Conservation (phyloP, 2,113 vertebrate genomes). For the Globicephala melas region DNA sequence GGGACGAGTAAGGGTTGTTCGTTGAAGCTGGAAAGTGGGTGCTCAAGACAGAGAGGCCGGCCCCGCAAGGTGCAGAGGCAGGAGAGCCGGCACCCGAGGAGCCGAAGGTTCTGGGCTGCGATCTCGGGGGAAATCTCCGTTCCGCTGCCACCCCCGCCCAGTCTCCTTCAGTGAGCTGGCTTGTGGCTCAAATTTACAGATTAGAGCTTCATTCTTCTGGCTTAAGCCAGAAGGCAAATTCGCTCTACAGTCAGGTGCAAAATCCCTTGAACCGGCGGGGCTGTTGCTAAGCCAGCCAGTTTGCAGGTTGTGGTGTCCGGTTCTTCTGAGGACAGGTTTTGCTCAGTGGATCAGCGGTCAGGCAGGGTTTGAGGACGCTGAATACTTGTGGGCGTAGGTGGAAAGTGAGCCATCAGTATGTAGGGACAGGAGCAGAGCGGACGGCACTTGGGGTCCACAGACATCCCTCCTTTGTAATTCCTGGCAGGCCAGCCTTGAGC, state of each 20-base stretch:
- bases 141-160: fast-evolving
- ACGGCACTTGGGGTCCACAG: neutral
- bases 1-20: no score
- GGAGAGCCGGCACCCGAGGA: fast-evolving
- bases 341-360: neutral
- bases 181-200: neutral
- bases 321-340: neutral
- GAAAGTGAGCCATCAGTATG: no score
- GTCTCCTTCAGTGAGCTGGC: neutral
- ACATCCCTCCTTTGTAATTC: neutral
- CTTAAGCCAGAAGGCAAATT: neutral
- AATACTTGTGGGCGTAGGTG: neutral
- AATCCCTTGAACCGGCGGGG: neutral
- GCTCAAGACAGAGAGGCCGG: neutral
- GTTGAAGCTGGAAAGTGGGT: neutral
- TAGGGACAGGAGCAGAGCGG: neutral
- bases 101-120: neutral
- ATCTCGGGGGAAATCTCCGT: neutral
- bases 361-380: neutral
- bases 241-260: neutral
- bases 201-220: neutral
- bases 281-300: fast-evolving
- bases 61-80: fast-evolving
- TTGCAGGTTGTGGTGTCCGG: fast-evolving
- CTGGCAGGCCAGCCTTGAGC: neutral